A percentile compares a stretch with the other conserved stretches of the same genome.
Conservation (phyloP, 2,888 invertebrate genomes). For the Caenorhabditis sp. region DNA sequence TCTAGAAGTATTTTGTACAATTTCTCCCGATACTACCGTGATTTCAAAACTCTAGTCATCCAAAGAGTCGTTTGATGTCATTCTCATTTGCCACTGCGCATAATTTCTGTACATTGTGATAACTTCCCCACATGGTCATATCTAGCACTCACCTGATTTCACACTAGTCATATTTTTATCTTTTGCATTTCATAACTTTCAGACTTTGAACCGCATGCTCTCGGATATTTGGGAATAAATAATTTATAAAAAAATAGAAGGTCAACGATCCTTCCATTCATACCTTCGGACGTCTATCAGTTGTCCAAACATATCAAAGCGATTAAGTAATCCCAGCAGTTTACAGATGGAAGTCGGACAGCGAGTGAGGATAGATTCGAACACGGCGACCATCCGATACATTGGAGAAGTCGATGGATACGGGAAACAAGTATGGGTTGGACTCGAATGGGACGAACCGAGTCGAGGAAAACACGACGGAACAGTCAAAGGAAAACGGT, state of each 20-base stretch:
- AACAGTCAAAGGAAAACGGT: conserved; percentile 89
- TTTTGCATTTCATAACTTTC: conserved; percentile 16
- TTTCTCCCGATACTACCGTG: conserved; percentile 27
- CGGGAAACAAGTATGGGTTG: conserved; percentile 84
- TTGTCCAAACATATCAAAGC: conserved; percentile 3
- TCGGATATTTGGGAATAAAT: conserved; percentile 35
- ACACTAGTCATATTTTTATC: conserved; percentile 37
- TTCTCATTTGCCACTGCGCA: conserved; percentile 21
- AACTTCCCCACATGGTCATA: conserved; percentile 39
- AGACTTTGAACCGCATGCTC: too few relatives aligned
- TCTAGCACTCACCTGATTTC: conserved; percentile 23
- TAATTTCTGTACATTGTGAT: conserved; percentile 64
- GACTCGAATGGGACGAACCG: conserved; percentile 97
- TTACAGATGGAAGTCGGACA: conserved; percentile 61
- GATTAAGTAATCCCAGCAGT: neutral
- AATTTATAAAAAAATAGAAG: neutral
- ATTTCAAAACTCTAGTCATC: conserved; percentile 58
- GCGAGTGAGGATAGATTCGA: conserved; percentile 45
- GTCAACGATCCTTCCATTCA: neutral
- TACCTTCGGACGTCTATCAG: conserved; percentile 45
- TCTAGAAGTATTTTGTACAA: conserved; percentile 26
- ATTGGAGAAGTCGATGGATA: conserved; percentile 89
- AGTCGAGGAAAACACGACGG: conserved; percentile 95
- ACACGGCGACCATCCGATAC: conserved; percentile 86
- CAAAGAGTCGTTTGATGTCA: conserved; percentile 34